Evolutionary conservation across 2,113 vertebrate species (phyloP).

Genomic region (Embiotoca jacksoni): DNA sequence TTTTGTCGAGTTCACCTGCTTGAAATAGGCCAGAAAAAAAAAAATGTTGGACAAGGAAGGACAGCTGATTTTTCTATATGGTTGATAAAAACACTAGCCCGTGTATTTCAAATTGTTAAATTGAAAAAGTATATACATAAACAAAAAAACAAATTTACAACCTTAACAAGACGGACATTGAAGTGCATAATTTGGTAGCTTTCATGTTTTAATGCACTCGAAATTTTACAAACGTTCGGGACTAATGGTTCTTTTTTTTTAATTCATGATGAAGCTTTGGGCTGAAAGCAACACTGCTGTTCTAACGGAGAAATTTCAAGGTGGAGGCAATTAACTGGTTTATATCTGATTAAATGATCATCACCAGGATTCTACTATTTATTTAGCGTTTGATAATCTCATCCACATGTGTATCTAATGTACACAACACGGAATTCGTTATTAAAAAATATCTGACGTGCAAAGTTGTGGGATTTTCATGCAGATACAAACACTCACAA

Average conservation of each 20-base stretch:
- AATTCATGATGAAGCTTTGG: neutral
- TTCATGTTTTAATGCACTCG: slow-evolving; percentile 26
- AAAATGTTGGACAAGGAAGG: neutral
- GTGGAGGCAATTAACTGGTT: slow-evolving; percentile 17
- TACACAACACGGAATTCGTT: slow-evolving; percentile 24
- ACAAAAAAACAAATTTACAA: slow-evolving; percentile 14
- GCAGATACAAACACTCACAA: slow-evolving; percentile 6
- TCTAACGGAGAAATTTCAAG: neutral
- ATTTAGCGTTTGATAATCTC: slow-evolving; percentile 57
- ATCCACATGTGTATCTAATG: slow-evolving; percentile 39
- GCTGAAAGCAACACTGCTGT: neutral
- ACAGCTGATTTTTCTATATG: slow-evolving; percentile 9
- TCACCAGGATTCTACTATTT: slow-evolving; percentile 14
- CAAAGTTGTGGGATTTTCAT: slow-evolving; percentile 42
- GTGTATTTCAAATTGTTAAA: slow-evolving; percentile 17
- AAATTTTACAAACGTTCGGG: slow-evolving; percentile 16
- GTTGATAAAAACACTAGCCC: slow-evolving; percentile 8
- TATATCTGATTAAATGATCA: slow-evolving; percentile 5
- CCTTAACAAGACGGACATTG: slow-evolving; percentile 19
- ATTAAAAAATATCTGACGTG: slow-evolving; percentile 36
- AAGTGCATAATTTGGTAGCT: slow-evolving; percentile 6
- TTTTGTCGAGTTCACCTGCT: slow-evolving; percentile 6
- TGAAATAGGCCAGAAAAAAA: slow-evolving; percentile 11
- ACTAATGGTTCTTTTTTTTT: neutral
- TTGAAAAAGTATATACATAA: slow-evolving; percentile 11